Percentiles rank a stretch among this genome's conserved stretches.
Evolutionary conservation across 2,797 vertebrate genomes (phyloP).

Genomic region (Chromobotia macracanthus): DNA sequence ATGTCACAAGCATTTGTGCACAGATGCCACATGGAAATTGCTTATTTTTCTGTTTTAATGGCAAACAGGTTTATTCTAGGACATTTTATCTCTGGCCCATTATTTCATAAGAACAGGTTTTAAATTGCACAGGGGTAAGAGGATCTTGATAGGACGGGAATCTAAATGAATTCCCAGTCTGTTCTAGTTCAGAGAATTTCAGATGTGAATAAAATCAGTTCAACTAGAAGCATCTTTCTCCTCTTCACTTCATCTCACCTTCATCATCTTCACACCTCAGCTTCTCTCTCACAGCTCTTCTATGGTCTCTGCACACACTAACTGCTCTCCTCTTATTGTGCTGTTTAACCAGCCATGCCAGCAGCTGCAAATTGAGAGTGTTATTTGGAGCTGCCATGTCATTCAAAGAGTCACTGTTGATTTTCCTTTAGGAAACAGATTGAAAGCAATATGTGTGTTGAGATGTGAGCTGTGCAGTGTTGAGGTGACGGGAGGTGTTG

Average conservation of each 20-base stretch:
- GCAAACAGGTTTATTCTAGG: too few species aligned
- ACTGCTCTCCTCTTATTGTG: too few species aligned
- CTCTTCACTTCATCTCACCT: too few species aligned
- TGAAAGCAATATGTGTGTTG: not conserved
- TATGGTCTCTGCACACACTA: too few species aligned
- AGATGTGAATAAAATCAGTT: constrained; percentile 11
- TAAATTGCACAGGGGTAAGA: constrained; percentile 7
- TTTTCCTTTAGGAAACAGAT: not conserved
- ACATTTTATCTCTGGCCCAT: constrained; percentile 22
- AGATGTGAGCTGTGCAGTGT: too few species aligned
- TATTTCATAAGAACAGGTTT: constrained; percentile 26
- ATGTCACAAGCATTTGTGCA: not conserved
- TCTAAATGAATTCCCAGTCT: not conserved
- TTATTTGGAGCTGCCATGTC: constrained; percentile 30
- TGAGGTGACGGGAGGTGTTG: too few species aligned
- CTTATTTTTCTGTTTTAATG: constrained; percentile 20
- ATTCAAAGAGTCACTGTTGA: not conserved
- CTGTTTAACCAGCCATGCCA: constrained; percentile 37
- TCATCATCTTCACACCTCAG: too few species aligned
- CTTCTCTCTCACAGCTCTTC: too few species aligned
- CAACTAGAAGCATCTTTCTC: too few species aligned
- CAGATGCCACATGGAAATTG: not conserved
- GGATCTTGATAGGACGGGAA: constrained; percentile 3
- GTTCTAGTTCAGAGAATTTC: constrained; percentile 21
- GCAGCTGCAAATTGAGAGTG: constrained; percentile 28